These are phyloP conservation scores for Rhineura floridana DNA, from an alignment of 2,113 vertebrate genomes.

Conservation along the genomic window DNA sequence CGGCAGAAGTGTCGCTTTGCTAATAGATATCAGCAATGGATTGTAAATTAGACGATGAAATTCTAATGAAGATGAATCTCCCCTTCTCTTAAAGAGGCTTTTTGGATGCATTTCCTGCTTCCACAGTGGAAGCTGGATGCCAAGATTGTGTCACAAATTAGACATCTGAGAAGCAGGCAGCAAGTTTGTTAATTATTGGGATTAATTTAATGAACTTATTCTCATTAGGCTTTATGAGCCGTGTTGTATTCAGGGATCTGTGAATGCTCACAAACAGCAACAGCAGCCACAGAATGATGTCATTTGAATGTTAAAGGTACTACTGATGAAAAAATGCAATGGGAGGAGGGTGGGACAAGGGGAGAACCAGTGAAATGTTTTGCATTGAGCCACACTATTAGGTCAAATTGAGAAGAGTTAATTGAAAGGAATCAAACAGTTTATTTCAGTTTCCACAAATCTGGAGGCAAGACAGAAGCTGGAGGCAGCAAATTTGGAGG, in stretches of 20 bases:
- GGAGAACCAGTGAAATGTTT: constrained; percentile 12
- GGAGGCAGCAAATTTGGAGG: too few relatives aligned
- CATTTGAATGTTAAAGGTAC: constrained; percentile 61
- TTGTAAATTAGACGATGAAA: constrained; percentile 71
- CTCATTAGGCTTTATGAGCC: constrained; percentile 77
- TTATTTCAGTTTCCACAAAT: constrained; percentile 32
- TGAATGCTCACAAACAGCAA: constrained; percentile 68
- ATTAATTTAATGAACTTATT: constrained; percentile 80
- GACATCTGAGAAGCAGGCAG: constrained; percentile 71
- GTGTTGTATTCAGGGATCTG: constrained; percentile 54
- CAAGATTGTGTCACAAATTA: constrained; percentile 74
- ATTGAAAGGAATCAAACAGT: constrained; percentile 38
- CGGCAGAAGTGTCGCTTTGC: constrained; percentile 44
- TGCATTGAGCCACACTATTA: constrained; percentile 19
- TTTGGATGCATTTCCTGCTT: constrained; percentile 77
- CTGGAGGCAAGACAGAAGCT: constrained; percentile 39
- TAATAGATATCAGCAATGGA: constrained; percentile 70
- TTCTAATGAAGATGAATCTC: constrained; percentile 87
- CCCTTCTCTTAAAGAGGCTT: constrained; percentile 73
- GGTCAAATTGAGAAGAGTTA: constrained; percentile 44
- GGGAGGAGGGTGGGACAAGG: not conserved
- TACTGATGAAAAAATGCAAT: constrained; percentile 45
- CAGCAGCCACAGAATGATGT: constrained; percentile 35
- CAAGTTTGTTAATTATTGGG: constrained; percentile 76
- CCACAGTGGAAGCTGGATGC: constrained; percentile 77